Evolutionary conservation across 2,113 vertebrate genomes (phyloP), one percentile per base, ranked within the genome.

Genomic region (Ellobius talpinus): DNA sequence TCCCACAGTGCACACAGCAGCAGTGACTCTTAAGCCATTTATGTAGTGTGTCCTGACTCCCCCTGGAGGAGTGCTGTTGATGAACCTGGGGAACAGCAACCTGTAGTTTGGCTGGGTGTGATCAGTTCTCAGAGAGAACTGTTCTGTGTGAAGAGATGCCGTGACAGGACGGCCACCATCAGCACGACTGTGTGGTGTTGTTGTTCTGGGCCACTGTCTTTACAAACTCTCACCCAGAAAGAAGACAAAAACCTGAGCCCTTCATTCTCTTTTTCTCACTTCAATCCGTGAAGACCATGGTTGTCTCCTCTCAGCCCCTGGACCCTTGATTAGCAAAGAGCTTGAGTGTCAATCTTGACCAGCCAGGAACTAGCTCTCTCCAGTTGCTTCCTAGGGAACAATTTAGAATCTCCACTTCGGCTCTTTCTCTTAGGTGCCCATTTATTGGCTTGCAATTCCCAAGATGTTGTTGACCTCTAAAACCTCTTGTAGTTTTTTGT

Each of bases 381-480:
- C 42, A 77, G 68, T 61, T 39, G 11, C 24, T 86, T 94, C 45
- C 77, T 45, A 66, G 0, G 72, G 45, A 89, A 72, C 87, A 61
- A 78, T 65, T 95, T 52, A 94, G 73, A 96, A 89, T 29, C 66
- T 68, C 70, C 90, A 29, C 73, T 78, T 91, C 5, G n/a, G 1
- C 36, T 36, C 33, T 31, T 93, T n/a, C 42, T 66, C 36, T n/a
- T 24, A 23, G 24, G 39, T 70, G 10, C 16, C 66, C 77, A 26
- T 91, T 86, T 36, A 36, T 88, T 81, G 21, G 3, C 36, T 42
- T 74, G 52, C n/a, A 77, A 74, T 89, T 33, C 86, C 65, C 29
- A 24, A 85, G 26, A 42, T 94, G 66, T 82, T 92, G 61, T 72
- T 87, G 73, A 74, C 45, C 65, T 93, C 82, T 77, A 88, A 94